Base-by-base conservation (phyloP, 2,888 invertebrate species). In the Automeris io region DNA sequence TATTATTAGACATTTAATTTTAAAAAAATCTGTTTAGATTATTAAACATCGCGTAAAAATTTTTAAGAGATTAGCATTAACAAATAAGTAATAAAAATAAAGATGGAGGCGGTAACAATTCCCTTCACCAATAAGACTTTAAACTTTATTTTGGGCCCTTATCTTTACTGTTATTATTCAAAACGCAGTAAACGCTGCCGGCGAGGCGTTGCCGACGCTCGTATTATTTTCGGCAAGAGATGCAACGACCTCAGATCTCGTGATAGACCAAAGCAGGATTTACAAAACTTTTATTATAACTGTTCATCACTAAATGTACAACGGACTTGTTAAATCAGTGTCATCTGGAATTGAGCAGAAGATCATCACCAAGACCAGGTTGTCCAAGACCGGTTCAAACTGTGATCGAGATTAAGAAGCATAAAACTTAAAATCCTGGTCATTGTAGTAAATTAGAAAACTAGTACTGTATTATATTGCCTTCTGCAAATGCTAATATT, bases 81-180 rank as follows among this genome's bases (percentile, higher is more conserved):
- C 16, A 37, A 29, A 29, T 29, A 9, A 37, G 13, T 31, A 29
- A 29, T 29, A 37, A 37, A 31, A 37, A 37, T 37, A 37, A 37
- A 32, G 22, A 31, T 11, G 18, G 13, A 8, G 23, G 21, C 23
- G 22, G 22, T 37, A 37, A 32, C 46, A 44, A 43, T 46, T 46
- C 48, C 45, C 47, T 43, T 51, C 47, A 23, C 61, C 57, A 64
- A 69, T 69, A 67, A 69, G 57, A 65, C 66, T 69, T 66, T 63
- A 66, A 58, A 55, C 60, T 54, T 57, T 52, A 64, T 64, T 64
- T 55, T 54, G 52, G 50, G 43, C 50, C 49, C 53, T 54, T 62
- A 62, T 59, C 53, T 62, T 58, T 44, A 66, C 45, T 52, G 62
- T 57, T 60, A 58, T 57, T 35, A 22, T 45, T 45, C 43, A 48